Base-by-base conservation (phyloP, 2,888 invertebrate species). In the Pollenia labialis region DNA sequence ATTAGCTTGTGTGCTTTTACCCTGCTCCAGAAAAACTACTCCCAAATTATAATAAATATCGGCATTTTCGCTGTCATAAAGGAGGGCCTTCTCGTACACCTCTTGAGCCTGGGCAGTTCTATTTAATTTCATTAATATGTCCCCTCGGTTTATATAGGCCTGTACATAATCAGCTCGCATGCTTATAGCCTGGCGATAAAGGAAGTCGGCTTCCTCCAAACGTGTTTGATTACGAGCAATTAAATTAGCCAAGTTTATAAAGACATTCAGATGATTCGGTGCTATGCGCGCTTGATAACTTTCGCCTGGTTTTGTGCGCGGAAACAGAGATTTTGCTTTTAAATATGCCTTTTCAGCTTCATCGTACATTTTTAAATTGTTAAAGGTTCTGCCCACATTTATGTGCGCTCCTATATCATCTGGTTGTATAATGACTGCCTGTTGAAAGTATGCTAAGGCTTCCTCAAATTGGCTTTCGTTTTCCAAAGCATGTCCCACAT, bases 351-450 rank as follows among this genome's bases (percentile, higher is more conserved):
- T 96, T 94, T 99, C 99, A 0, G 99, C 99, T 93, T 98, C 97
- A 90, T 96, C 95, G 92, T 96, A 97, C 95, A 95, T 95, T 92
- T 98, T 97, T 87, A 99, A 94, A 92, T 98, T 97, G 93, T 98
- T 98, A 93, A 97, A 98, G 0, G 99, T 98, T 88, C 99, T 95
- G 14, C 99, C 99, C 6, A 99, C 99, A 94, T 99, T 99, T 90
- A 99, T 99, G 93, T 99, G 98, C 7, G 99, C 98, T 0, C 99
- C 99, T 66, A 99, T 98, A 87, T 99, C 99, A 92, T 99, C 99
- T 14, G 97, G 96, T 93, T 99, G 99, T 10, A 99, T 98, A 91
- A 95, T 95, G 32, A 98, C 98, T 14, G 99, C 99, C 90, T 97
- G 97, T 91, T 97, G 96, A 93, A 99, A 99, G 94, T 98, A 99